These are phyloP conservation scores for Epiblema foenella DNA, from an alignment of 2,888 invertebrate genomes.

Conservation along the genomic window DNA sequence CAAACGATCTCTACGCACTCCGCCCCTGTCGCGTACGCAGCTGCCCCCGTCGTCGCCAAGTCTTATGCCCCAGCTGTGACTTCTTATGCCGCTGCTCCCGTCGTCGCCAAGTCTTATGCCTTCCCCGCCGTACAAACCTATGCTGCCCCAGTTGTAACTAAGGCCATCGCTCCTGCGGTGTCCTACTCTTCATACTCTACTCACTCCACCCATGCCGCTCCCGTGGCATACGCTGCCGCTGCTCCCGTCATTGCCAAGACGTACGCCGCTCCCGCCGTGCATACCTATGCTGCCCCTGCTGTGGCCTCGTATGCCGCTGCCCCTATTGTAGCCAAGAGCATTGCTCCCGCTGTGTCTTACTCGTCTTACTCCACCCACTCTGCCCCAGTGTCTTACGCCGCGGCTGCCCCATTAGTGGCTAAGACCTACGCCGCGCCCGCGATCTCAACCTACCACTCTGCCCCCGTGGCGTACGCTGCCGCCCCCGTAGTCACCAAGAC, in stretches of 20 bases:
- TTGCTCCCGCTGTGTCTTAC: conserved; percentile 54
- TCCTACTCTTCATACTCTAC: conserved; percentile 47
- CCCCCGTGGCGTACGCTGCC: conserved; percentile 53
- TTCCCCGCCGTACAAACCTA: conserved; percentile 51
- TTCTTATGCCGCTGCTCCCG: conserved; percentile 57
- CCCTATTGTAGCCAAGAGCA: conserved; percentile 69
- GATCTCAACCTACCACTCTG: conserved; percentile 56
- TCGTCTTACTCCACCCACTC: conserved; percentile 45
- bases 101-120: conserved; percentile 60
- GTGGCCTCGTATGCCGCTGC: conserved; percentile 70
- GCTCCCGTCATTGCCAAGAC: conserved; percentile 66
- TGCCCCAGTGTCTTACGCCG: conserved; percentile 55
- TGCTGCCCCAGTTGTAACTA: conserved; percentile 57
- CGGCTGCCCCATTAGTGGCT: conserved; percentile 69
- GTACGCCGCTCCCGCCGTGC: conserved; percentile 55
- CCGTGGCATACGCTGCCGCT: conserved; percentile 52
- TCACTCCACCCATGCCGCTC: conserved; percentile 50
- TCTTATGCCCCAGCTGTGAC: neutral
- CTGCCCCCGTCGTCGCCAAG: conserved; percentile 73
- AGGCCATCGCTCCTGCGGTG: conserved; percentile 55
- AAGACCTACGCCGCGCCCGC: conserved; percentile 67
- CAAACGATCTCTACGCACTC: conserved; percentile 60
- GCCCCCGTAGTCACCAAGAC: conserved; percentile 66
- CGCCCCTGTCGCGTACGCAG: conserved; percentile 52
- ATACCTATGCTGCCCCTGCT: conserved; percentile 56